A percentile compares a stretch with the other conserved stretches of the same genome.
These are phyloP conservation scores for Bradypodion pumilum DNA, from an alignment of 2,797 vertebrate genomes.

Conservation along the genomic window DNA sequence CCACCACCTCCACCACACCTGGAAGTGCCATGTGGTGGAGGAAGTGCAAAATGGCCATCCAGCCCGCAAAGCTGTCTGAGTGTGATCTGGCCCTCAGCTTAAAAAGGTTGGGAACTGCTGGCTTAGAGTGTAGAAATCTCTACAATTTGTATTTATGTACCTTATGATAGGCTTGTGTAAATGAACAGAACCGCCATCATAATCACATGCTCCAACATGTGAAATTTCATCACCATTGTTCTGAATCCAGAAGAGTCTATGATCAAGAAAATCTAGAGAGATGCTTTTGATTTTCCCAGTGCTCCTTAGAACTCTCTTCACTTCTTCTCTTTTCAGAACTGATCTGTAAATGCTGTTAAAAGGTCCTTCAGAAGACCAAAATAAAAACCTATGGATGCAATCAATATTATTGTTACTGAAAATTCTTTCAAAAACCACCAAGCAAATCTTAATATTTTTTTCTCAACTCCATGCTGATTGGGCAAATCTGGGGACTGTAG, in stretches of 20 bases:
- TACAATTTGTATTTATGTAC: constrained; percentile 70
- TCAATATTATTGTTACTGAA: not conserved
- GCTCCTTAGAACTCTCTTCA: constrained; percentile 75
- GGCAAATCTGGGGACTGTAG: too few relatives aligned
- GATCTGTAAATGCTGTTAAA: constrained; percentile 79
- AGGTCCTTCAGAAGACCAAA: constrained; percentile 85
- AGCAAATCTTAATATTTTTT: not conserved
- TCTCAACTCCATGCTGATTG: not conserved
- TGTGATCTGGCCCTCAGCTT: too few relatives aligned
- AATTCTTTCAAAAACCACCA: not conserved
- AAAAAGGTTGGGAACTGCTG: too few relatives aligned
- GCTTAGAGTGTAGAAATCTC: too few relatives aligned
- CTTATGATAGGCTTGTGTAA: constrained; percentile 72
- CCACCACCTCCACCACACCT: too few relatives aligned
- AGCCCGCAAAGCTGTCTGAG: too few relatives aligned
- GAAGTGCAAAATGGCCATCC: too few relatives aligned
- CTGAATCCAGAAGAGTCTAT: constrained; percentile 88
- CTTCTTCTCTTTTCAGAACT: constrained; percentile 66
- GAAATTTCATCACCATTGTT: constrained; percentile 64
- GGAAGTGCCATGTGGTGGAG: too few relatives aligned
- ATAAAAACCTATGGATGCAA: constrained; percentile 81
- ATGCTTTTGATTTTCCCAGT: constrained; percentile 74
- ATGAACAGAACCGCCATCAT: constrained; percentile 77
- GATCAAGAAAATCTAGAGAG: constrained; percentile 78
- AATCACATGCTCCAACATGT: constrained; percentile 84